Evolutionary conservation across 2,888 invertebrate genomes (phyloP).

Genomic region (Patella ulyssiponensis): DNA sequence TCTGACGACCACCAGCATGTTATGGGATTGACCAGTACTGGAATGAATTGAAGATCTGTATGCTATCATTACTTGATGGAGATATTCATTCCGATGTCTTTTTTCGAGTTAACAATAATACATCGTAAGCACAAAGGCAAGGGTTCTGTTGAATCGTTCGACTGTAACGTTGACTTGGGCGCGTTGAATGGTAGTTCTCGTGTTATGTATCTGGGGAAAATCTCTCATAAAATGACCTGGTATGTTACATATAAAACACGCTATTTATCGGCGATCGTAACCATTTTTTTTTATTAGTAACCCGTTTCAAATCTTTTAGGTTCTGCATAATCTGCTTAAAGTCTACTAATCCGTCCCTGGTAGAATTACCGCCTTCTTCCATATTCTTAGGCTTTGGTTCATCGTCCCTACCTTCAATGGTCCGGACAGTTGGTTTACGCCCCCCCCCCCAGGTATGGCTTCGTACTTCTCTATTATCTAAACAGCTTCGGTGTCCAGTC

Average conservation of each 20-base stretch:
- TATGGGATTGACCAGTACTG: slow-evolving; percentile 32
- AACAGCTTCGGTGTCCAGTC: slow-evolving; percentile 22
- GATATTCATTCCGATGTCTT: slow-evolving; percentile 31
- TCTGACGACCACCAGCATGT: slow-evolving; percentile 35
- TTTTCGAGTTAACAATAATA: slow-evolving; percentile 28
- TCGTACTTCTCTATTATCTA: slow-evolving; percentile 37
- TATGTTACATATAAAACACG: slow-evolving; percentile 24
- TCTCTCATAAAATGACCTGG: slow-evolving; percentile 22
- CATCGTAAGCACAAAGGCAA: slow-evolving; percentile 25
- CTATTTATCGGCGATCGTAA: neutral
- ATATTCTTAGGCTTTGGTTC: neutral
- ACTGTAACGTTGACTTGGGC: slow-evolving; percentile 35
- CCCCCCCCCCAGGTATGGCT: slow-evolving; percentile 28
- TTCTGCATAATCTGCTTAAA: slow-evolving; percentile 4
- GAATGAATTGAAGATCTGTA: slow-evolving; percentile 33
- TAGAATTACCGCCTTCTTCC: neutral
- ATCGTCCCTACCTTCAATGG: slow-evolving; percentile 14
- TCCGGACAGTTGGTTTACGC: slow-evolving; percentile 18
- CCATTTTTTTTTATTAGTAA: neutral
- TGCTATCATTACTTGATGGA: slow-evolving; percentile 38
- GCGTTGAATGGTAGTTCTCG: slow-evolving; percentile 24
- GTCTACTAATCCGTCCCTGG: slow-evolving; percentile 11
- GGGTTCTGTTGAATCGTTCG: slow-evolving; percentile 37
- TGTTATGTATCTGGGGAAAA: slow-evolving; percentile 33
- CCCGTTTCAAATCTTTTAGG: slow-evolving; percentile 12